Conservation (phyloP, 2,888 invertebrate species). For the Byasa hedistus region DNA sequence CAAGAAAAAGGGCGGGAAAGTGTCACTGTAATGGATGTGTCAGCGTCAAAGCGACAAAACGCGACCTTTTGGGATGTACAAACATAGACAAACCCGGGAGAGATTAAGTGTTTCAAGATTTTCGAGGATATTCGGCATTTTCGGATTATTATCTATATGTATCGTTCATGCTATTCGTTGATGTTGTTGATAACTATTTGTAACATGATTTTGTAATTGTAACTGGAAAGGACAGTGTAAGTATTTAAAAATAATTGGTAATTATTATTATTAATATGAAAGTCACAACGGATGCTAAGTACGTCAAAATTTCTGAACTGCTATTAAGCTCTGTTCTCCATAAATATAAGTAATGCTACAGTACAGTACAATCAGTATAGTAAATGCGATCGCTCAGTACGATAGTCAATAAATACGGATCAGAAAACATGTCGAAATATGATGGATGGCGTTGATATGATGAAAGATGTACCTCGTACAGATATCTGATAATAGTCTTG, state of each 20-base stretch:
- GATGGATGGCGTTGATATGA: constrained; percentile 71
- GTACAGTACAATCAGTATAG: constrained; percentile 58
- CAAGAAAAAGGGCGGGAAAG: constrained; percentile 77
- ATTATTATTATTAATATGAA: not conserved
- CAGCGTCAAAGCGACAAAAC: constrained; percentile 69
- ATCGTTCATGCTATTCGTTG: not conserved
- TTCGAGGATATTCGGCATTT: constrained; percentile 47
- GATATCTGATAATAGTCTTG: constrained; percentile 21
- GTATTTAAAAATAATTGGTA: no score
- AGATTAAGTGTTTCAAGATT: constrained; percentile 62
- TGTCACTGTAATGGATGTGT: constrained; percentile 79
- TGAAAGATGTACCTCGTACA: constrained; percentile 58
- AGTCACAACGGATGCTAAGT: no score
- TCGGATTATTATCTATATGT: not conserved
- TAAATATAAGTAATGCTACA: not conserved
- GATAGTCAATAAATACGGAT: constrained; percentile 72
- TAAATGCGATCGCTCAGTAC: constrained; percentile 66
- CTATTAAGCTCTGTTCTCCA: not conserved
- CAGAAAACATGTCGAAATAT: constrained; percentile 73
- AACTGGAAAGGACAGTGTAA: not conserved
- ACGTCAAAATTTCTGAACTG: not conserved
- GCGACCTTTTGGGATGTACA: constrained; percentile 64
- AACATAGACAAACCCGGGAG: constrained; percentile 59
- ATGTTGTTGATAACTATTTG: not conserved
- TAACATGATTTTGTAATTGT: not conserved